Evolutionary conservation across 92 coral and sea anemone species (phyloP), one percentile per base, ranked within the genome.

Genomic region (Palythoa heliodiscus): DNA sequence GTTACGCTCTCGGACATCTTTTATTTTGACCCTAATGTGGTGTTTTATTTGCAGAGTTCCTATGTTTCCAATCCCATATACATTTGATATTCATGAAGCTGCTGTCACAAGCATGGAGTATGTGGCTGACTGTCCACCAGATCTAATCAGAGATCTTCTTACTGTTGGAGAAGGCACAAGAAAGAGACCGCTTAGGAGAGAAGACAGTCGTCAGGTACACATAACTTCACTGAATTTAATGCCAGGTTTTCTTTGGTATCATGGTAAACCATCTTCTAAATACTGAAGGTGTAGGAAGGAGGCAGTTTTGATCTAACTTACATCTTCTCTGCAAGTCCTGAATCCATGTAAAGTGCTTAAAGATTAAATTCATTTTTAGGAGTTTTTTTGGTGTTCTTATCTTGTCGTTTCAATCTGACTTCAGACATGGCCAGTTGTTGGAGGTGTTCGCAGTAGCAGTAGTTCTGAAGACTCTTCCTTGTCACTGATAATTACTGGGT

Each of bases 71-170:
- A 92, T 96, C 14, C 99, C 99, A 1, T 96, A 96, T 80, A 90
- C 95, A 58, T 96, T 96, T 87, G 93, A 95, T 63, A 92, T 96
- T 29, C 99, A 96, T 16, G 99, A 96, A 25, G 86, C 99, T 43
- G 97, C 95, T 22, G 98, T 96, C 61, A 95, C 99, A 3, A 95
- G 98, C 77, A 96, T 98, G 52, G 96, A 96, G 89, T 96, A 92
- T 83, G 87, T 85, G 52, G 91, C 95, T 70, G 94, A 96, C 39
- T 96, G 99, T 75, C 98, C 96, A 1, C 88, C 90, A 15, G 98
- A 93, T 53, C 88, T 95, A 40, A 82, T 96, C 19, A 89, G 78
- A 13, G 97, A 94, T 52, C 83, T 96, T 47, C 87, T 88, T 16
- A 69, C 86, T 40, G 86, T 91, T 13, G 90, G 92, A 24, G 88